Conservation (phyloP, 2,113 vertebrate genomes). For the Petromus typicus region DNA sequence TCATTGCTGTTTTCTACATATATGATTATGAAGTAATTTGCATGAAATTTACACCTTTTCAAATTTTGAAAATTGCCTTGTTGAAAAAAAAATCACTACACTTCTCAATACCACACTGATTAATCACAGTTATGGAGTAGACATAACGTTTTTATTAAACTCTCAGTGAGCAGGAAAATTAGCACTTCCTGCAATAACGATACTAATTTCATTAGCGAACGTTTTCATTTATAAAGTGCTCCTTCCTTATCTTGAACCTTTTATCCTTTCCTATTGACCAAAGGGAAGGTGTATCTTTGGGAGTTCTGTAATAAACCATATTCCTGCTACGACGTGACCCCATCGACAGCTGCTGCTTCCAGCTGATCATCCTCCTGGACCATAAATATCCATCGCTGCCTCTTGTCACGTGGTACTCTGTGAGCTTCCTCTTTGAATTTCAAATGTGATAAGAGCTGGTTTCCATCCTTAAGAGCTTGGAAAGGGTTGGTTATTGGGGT, state of each 20-base stretch:
- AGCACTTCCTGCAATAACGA: slow-evolving; percentile 82
- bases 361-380: background rate
- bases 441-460: slow-evolving; percentile 1
- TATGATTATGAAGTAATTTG: slow-evolving; percentile 82
- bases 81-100: slow-evolving; percentile 77
- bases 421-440: slow-evolving; percentile 63
- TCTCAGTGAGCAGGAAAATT: slow-evolving; percentile 84
- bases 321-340: background rate
- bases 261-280: slow-evolving; percentile 71
- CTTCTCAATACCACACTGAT: slow-evolving; percentile 80
- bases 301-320: slow-evolving; percentile 30
- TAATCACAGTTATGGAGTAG: slow-evolving; percentile 84
- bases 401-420: background rate
- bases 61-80: slow-evolving; percentile 84
- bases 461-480: slow-evolving; percentile 43
- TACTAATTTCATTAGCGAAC: slow-evolving; percentile 84
- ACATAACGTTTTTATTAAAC: slow-evolving; percentile 82
- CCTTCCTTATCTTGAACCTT: slow-evolving; percentile 71
- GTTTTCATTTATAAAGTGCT: slow-evolving; percentile 79
- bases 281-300: slow-evolving; percentile 32
- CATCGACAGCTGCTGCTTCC: background rate
- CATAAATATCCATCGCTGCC: slow-evolving; percentile 37
- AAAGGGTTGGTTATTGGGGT: background rate
- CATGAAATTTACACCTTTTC: slow-evolving; percentile 80
- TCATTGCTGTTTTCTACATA: slow-evolving; percentile 77